Percentiles rank a stretch among this genome's conserved stretches.
Conservation (phyloP, 2,113 vertebrate species). For the Cettia cetti region DNA sequence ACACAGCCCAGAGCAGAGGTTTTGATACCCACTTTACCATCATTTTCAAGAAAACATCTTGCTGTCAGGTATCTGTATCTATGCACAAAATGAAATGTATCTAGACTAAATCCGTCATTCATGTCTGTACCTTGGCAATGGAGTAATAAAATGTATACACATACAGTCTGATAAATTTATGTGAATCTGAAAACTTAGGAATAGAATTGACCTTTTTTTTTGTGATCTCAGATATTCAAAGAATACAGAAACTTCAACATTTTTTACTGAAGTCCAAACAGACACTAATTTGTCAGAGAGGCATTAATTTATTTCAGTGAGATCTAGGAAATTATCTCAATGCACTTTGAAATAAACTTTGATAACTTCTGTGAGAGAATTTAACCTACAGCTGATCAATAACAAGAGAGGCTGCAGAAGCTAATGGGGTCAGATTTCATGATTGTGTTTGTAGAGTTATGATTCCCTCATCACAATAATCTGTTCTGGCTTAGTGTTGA, state of each 20-base stretch:
- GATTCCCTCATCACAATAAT: conserved; percentile 26
- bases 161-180: not conserved
- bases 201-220: not conserved
- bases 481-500: not conserved
- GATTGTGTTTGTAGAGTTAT: not conserved
- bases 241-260: not conserved
- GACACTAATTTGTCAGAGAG: not conserved
- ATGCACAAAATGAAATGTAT: not conserved
- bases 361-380: not conserved
- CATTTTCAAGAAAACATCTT: not conserved
- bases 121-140: not conserved
- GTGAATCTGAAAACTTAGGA: not conserved
- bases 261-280: not conserved
- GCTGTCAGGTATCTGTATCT: not conserved
- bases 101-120: not conserved
- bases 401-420: not conserved
- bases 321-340: not conserved
- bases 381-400: not conserved
- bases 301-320: not conserved
- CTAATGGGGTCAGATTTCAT: not conserved
- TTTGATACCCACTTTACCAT: not conserved
- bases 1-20: not conserved
- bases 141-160: not conserved
- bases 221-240: not conserved
- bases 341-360: not conserved